Conservation (phyloP, 2,797 vertebrate species). For the Sebastes minor region DNA sequence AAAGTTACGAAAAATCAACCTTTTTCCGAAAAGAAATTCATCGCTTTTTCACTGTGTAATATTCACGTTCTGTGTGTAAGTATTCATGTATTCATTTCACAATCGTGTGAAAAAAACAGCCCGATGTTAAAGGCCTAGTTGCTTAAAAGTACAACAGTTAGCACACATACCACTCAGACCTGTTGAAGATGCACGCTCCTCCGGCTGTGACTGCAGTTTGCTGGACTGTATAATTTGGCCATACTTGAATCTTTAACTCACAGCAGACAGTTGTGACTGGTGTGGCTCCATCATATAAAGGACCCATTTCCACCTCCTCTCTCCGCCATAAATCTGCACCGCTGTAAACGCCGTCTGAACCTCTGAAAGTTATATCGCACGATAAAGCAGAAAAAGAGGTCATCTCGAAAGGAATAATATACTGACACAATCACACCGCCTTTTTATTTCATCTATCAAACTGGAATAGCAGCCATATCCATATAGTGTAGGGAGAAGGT, state of each 20-base stretch:
- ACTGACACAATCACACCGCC: slow-evolving; percentile 28
- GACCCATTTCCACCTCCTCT: slow-evolving; percentile 2
- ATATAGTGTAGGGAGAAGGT: not conserved
- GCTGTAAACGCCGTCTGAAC: slow-evolving; percentile 2
- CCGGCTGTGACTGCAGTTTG: slow-evolving; percentile 12
- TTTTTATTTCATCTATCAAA: slow-evolving; percentile 53
- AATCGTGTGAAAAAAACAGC: not conserved
- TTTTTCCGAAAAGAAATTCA: too few species aligned
- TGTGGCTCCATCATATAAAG: slow-evolving; percentile 7
- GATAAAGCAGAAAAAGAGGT: slow-evolving; percentile 35
- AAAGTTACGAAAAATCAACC: too few species aligned
- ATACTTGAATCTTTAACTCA: slow-evolving; percentile 9
- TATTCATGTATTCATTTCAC: not conserved
- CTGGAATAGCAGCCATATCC: slow-evolving; percentile 28
- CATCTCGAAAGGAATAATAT: slow-evolving; percentile 37
- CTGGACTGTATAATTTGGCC: slow-evolving; percentile 27
- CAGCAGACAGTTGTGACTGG: slow-evolving; percentile 5
- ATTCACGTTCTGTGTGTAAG: not conserved
- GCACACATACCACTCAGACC: not conserved
- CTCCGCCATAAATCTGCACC: not conserved
- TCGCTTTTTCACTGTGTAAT: too few species aligned
- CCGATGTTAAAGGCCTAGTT: not conserved
- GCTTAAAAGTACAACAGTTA: slow-evolving; percentile 19
- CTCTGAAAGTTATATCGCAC: slow-evolving; percentile 18
- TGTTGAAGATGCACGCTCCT: not conserved